phyloP scores from a whole-genome alignment of 2,113 vertebrate genomes.

The Meriones unguiculatus region DNA sequence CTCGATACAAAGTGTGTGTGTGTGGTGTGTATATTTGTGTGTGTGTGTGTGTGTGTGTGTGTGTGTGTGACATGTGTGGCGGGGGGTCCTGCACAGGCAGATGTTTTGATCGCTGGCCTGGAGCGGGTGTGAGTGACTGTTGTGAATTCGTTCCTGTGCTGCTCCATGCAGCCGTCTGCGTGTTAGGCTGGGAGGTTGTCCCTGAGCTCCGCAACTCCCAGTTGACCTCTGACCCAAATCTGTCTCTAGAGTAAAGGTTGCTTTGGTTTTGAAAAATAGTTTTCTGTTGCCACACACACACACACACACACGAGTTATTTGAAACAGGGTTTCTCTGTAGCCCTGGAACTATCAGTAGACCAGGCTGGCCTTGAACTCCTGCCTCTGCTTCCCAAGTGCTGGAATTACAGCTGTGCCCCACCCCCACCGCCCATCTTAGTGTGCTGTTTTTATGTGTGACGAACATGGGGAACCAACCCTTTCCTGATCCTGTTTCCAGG shows the following conservation, averaged over 20 bases:
- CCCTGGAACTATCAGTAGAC: not conserved
- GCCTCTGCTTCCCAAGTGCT: not conserved
- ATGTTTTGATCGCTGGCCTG: not conserved
- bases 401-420: not conserved
- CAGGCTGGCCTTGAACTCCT: not conserved
- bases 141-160: rapidly evolving
- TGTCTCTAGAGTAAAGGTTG: too few species aligned
- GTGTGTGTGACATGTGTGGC: not conserved
- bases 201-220: not conserved
- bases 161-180: not conserved
- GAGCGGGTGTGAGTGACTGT: not conserved
- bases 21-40: not conserved
- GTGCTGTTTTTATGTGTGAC: not conserved
- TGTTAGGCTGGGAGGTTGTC: not conserved
- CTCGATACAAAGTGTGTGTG: not conserved
- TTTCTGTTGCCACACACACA: not conserved
- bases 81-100: not conserved
- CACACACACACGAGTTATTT: not conserved
- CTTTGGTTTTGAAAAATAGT: not conserved
- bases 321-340: not conserved
- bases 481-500: conserved; percentile 70
- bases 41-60: not conserved
- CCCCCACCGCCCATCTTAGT: not conserved
- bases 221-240: not conserved
- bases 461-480: not conserved